Evolutionary conservation across 2,888 invertebrate genomes (phyloP).

Genomic region (Parnassius mnemosyne): DNA sequence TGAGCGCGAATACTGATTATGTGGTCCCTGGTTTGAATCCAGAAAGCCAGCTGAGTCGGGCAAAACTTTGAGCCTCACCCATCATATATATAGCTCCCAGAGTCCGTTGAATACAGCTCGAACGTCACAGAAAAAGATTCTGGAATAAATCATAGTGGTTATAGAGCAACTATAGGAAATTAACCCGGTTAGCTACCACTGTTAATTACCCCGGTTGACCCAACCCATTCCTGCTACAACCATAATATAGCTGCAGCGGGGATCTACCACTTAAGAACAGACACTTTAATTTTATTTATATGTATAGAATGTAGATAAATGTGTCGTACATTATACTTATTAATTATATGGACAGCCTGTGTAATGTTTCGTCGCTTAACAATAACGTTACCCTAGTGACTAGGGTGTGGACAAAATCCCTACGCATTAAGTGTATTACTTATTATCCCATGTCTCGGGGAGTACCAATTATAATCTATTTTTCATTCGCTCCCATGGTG

Average conservation of each 20-base stretch:
- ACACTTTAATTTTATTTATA: not conserved
- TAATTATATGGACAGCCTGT: slow-evolving; percentile 4
- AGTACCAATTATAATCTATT: slow-evolving; percentile 17
- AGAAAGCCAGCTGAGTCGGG: not conserved
- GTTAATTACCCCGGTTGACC: not conserved
- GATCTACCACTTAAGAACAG: not conserved
- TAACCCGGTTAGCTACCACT: no score
- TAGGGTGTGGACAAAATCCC: slow-evolving; percentile 17
- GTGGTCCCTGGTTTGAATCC: not conserved
- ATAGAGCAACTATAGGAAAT: not conserved
- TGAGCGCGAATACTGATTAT: no score
- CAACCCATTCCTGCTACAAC: not conserved
- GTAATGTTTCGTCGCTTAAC: slow-evolving; percentile 14
- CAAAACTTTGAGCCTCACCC: not conserved
- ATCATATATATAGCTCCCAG: not conserved
- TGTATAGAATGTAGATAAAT: no score
- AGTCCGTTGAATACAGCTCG: not conserved
- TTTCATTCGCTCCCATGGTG: slow-evolving; percentile 10
- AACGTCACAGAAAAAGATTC: not conserved
- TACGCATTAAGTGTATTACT: slow-evolving; percentile 16
- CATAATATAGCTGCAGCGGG: no score
- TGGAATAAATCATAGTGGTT: not conserved
- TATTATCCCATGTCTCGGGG: slow-evolving; percentile 11
- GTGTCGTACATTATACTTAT: no score
- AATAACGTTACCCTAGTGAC: slow-evolving; percentile 8